A percentile compares a stretch with the other conserved stretches of the same genome.
phyloP scores from a whole-genome alignment of 30 jellyfish, hydroid and myxozoan species.

The Pseudorhiza aurosa region DNA sequence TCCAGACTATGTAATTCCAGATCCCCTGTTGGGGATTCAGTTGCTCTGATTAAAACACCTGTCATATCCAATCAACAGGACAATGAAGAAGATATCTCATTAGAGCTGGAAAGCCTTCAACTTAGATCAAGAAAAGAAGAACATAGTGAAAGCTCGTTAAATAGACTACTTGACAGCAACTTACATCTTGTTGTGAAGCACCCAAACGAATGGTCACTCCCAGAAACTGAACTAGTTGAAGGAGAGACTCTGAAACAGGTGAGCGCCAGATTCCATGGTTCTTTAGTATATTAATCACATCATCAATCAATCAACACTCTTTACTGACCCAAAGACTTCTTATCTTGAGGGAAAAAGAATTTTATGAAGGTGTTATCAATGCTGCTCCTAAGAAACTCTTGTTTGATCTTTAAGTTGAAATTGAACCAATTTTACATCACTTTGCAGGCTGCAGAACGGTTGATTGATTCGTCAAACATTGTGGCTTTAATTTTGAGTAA shows the following conservation, averaged over 20 bases:
- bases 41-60: too few relatives aligned
- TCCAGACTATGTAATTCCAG: too few relatives aligned
- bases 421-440: neutral
- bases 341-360: too few relatives aligned
- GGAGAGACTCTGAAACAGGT: conserved; percentile 66
- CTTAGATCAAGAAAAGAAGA: conserved; percentile 10
- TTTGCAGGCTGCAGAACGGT: conserved; percentile 59
- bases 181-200: conserved; percentile 30
- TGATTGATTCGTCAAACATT: neutral
- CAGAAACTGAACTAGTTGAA: conserved; percentile 52
- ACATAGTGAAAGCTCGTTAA: neutral
- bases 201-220: conserved; percentile 37
- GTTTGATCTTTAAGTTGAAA: too few relatives aligned
- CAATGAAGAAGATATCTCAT: conserved; percentile 35
- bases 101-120: conserved; percentile 38
- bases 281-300: too few relatives aligned
- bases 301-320: too few relatives aligned
- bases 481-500: conserved; percentile 42
- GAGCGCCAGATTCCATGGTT: too few relatives aligned
- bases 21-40: too few relatives aligned
- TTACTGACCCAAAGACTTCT: too few relatives aligned
- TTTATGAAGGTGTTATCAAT: too few relatives aligned
- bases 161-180: conserved; percentile 26
- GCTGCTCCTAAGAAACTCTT: too few relatives aligned
- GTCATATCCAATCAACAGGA: conserved; percentile 33